A percentile compares a stretch with the other conserved stretches of the same genome.
Evolutionary conservation across 2,888 invertebrate species (phyloP).

Genomic region (Selenia dentaria): DNA sequence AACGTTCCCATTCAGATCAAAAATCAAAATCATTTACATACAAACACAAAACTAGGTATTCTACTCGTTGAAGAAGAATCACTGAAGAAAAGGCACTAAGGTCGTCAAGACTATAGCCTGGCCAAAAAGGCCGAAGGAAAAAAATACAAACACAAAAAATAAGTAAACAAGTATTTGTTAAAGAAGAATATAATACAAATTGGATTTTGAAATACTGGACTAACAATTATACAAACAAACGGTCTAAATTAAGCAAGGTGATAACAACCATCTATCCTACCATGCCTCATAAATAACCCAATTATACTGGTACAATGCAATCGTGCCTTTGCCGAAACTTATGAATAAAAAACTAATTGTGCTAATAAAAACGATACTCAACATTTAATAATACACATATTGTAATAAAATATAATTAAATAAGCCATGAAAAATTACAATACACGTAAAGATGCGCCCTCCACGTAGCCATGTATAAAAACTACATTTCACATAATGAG

Average conservation of each 20-base stretch:
- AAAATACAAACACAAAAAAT: too few species aligned
- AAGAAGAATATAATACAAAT: too few species aligned
- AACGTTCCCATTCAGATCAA: too few species aligned
- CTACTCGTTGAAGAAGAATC: too few species aligned
- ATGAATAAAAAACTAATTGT: conserved; percentile 14
- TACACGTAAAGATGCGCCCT: conserved; percentile 52
- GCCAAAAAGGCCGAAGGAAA: too few species aligned
- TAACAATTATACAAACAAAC: conserved; percentile 7
- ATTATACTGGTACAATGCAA: conserved; percentile 8
- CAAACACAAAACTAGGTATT: too few species aligned
- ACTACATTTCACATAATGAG: conserved; percentile 55
- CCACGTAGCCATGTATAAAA: conserved; percentile 60
- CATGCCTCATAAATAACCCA: conserved; percentile 2
- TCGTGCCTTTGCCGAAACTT: conserved; percentile 7
- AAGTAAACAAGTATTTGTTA: too few species aligned
- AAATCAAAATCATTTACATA: too few species aligned
- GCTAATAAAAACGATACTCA: conserved; percentile 19
- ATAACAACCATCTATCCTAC: conserved; percentile 7
- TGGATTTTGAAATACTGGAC: too few species aligned
- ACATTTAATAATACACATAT: conserved; percentile 30
- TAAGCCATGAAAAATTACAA: conserved; percentile 40
- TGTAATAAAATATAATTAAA: conserved; percentile 19
- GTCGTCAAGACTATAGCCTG: too few species aligned
- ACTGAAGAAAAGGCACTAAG: too few species aligned
- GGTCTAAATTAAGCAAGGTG: conserved; percentile 5